Base-by-base conservation (phyloP, 2,888 invertebrate species). In the Eubasilissa splendida region DNA sequence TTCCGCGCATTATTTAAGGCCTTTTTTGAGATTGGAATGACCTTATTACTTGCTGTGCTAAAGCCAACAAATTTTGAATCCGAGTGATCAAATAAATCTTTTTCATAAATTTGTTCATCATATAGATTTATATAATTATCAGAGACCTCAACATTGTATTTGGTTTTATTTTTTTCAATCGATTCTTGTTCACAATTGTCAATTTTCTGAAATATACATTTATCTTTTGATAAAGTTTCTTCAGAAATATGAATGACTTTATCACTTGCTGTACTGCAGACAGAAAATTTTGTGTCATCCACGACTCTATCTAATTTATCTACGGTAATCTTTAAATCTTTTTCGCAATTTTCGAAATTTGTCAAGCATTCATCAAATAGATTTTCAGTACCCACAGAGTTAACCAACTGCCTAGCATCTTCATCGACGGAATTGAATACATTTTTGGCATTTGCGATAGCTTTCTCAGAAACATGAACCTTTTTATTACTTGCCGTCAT, bases 401-500 rank as follows among this genome's bases (percentile, higher is more conserved):
- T 7, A 42, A 42, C 42, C 42, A 42, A 42, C 0, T 7, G 42
- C 7, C 42, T 42, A 2, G 42, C 42, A 42, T 42, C 42, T 42
- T 42, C 42, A 42, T 42, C 42, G 7, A 42, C 3, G 4, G 42
- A 42, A 42, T 42, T 77, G 82, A 87, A 86, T 2, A 88, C 79
- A 11, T 85, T 85, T 84, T 85, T 87, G 12, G 86, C 86, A 84
- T 85, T 87, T n/a, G 80, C 79, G 9, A 87, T 14, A 2, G 87
- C 86, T 75, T 85, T 80, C 56, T 87, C 85, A 0, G 88, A 88
- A 81, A 89, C 85, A 14, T 83, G 78, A 42, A 90, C 87, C 9
- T 84, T 81, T 84, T 88, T 88, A 66, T 90, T 88, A 84, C 85
- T 86, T 33, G 87, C 88, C 8, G 87, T 87, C 83, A 86, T 85